These are phyloP conservation scores for Propsilocerus akamusi DNA, from an alignment of 1,140 invertebrate genomes.

Conservation along the genomic window DNA sequence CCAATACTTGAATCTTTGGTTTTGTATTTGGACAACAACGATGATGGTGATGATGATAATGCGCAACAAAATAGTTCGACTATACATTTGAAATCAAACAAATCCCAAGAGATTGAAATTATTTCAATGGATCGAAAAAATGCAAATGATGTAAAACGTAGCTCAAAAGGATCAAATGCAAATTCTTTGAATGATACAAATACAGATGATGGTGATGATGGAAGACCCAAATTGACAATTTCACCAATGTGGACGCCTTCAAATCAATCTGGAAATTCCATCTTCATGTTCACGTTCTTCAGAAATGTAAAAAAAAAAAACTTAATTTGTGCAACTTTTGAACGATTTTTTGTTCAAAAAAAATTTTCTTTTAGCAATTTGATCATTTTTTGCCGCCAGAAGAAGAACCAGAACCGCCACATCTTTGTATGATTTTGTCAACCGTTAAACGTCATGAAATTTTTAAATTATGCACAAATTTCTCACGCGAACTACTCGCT, in stretches of 20 bases:
- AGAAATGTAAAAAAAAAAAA: constrained; percentile 22
- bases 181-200: too few species aligned
- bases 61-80: neutral
- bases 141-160: neutral
- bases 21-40: neutral
- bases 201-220: neutral
- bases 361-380: constrained; percentile 22
- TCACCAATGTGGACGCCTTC: constrained; percentile 36
- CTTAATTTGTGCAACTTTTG: too few species aligned
- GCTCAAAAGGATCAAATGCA: too few species aligned
- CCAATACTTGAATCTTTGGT: neutral
- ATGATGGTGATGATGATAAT: neutral
- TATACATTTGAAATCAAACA: too few species aligned
- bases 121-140: neutral
- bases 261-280: constrained; percentile 32
- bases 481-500: constrained; percentile 27
- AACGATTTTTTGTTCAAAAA: neutral
- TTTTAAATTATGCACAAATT: constrained; percentile 24
- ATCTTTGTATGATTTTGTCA: constrained; percentile 35
- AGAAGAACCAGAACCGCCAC: constrained; percentile 29
- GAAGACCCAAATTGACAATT: constrained; percentile 12
- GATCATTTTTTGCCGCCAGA: constrained; percentile 30
- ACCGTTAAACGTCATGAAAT: constrained; percentile 39
- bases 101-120: too few species aligned
- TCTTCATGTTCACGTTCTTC: constrained; percentile 34